Evolutionary conservation across 2,797 vertebrate genomes (phyloP), one percentile per base, ranked within the genome.

Genomic region (Gobionotothen gibberifrons): DNA sequence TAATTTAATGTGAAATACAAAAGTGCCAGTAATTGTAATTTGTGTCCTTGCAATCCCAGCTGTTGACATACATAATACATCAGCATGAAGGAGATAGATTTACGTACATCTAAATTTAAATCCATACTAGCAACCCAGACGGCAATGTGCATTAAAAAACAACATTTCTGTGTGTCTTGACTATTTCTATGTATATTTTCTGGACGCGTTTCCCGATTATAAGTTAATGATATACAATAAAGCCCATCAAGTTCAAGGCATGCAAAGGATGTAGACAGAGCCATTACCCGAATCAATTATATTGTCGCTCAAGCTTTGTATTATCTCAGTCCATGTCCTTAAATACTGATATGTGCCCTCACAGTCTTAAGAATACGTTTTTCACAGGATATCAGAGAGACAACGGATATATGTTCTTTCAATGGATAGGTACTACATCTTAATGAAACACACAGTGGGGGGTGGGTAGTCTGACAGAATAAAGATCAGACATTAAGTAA

Each of bases 401-500:
- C 26, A 40, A 19, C 26, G 56, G 2, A 62, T 74, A 22, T 16
- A 17, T n/a, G 15, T 9, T 76, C 2, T 29, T 43, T 62, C 36
- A 36, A 48, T 29, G 64, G 52, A 32, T 19, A 58, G 39, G 16
- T 62, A 47, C 58, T 43, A n/a, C 13, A 57, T 65, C 21, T 4
- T 58, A 22, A 42, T 59, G 40, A 26, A 63, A 76, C 59, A 69
- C 43, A 43, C 8, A 61, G 26, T 59, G 11, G 51, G 22, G 42
- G 60, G 22, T 57, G 19, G 17, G n/a, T 5, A 10, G 7, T 65
- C 17, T 43, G 29, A 51, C 36, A 72, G 9, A 61, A 16, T 57
- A 14, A 74, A 32, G 19, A 76, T 75, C 52, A 72, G 42, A 74
- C 42, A 58, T 57, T 47, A 64, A 52, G 49, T n/a, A 58, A 79